Evolutionary conservation across 2,797 vertebrate genomes (phyloP), one percentile per base, ranked within the genome.

Genomic region (Eleutherodactylus coqui): DNA sequence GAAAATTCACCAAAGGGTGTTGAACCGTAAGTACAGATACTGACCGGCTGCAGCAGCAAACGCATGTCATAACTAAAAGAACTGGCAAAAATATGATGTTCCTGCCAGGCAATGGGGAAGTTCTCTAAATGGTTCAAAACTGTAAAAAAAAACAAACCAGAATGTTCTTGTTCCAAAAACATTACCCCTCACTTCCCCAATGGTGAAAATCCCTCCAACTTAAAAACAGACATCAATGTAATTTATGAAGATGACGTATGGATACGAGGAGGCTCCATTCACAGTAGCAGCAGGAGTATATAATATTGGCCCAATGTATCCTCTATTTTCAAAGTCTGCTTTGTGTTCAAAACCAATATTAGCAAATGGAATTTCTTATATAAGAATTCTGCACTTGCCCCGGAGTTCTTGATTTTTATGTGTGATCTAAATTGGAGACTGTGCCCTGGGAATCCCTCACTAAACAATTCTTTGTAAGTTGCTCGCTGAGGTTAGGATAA

Each of bases 401-500:
- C 21, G 11, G 32, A 13, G 34, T 58, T n/a, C 24, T 78, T 60
- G 24, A 38, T 82, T 9, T 29, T 51, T 70, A n/a, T 69, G 60
- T 82, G 34, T 43, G 34, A 82, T 78, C 34, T 69, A 60, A 69
- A 53, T 34, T 47, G 21, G 51, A 85, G 47, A 75, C 55, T 64
- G 70, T 58, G 49, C 43, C 58, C 24, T 45, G 60, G 72, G 73
- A 70, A 34, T 86, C 34, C 36, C 79, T 27, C 45, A 76, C 82
- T 75, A 45, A 73, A 87, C 55, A 75, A 79, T 84, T 13, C 51
- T 55, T 24, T 32, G 11, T 27, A 64, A 60, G 29, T 49, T 79
- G 73, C 16, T 75, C 84, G 86, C 29, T 41, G 58, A 80, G 82
- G 55, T 58, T 34, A 75, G 55, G 70, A 80, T 75, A 75, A 87